Conservation (phyloP, 2,888 invertebrate species). For the Bhutanitis thaidina region DNA sequence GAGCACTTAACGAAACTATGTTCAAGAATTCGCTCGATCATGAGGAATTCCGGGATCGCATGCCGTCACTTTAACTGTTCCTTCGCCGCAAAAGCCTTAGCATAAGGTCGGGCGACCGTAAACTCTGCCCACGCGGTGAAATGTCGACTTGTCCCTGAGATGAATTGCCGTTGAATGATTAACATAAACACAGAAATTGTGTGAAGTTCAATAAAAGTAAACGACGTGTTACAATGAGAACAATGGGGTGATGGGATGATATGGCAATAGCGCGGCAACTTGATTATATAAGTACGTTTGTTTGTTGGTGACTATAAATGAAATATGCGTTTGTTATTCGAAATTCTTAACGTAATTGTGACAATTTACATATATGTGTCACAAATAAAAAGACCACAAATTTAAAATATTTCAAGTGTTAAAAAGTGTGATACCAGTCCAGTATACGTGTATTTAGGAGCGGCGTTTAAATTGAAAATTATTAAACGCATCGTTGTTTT, state of each 20-base stretch:
- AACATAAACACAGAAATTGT: background rate
- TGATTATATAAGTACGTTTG: no score
- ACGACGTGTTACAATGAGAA: background rate
- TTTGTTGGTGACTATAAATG: no score
- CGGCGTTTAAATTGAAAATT: no score
- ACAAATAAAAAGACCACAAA: no score
- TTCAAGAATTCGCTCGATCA: slow-evolving; percentile 2
- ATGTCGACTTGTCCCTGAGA: background rate
- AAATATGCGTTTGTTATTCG: no score
- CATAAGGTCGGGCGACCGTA: background rate
- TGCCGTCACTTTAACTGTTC: background rate
- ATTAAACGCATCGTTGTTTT: no score
- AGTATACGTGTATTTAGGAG: no score
- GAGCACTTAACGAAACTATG: slow-evolving; percentile 5
- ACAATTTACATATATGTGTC: no score
- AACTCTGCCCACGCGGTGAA: slow-evolving; percentile 3
- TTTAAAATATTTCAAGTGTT: no score
- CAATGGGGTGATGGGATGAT: background rate
- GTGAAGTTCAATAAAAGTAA: background rate
- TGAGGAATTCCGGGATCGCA: slow-evolving; percentile 2
- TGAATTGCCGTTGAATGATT: slow-evolving; percentile 1
- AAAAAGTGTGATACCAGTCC: no score
- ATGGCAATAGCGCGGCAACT: no score
- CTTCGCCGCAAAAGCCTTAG: background rate
- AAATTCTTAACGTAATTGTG: no score